Percentiles rank a stretch among this genome's conserved stretches.
Evolutionary conservation across 1,140 invertebrate species (phyloP).

Genomic region (Mactra quadrangularis): DNA sequence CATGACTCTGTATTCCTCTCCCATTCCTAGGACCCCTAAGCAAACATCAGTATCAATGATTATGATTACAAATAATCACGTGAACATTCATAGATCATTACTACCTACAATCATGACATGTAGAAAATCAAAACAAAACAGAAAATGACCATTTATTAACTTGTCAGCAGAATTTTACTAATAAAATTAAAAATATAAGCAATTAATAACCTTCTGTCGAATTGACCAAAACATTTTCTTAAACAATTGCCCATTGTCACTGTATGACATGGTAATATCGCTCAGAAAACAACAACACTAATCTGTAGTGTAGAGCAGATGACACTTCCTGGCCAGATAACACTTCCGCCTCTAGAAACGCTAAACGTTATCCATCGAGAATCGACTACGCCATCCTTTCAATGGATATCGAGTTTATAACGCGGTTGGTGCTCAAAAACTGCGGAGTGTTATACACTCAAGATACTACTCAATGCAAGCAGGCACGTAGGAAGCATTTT

Average conservation of each 20-base stretch:
- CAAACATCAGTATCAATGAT: background rate
- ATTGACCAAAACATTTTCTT: conserved; percentile 48
- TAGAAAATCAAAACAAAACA: background rate
- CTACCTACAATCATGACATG: background rate
- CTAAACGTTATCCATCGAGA: no score
- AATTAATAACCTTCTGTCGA: conserved; percentile 37
- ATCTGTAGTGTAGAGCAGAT: conserved; percentile 28
- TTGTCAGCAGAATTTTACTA: background rate
- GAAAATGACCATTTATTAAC: background rate
- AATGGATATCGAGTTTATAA: no score
- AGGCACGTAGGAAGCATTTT: no score
- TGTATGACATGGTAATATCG: conserved; percentile 28
- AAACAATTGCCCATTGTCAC: conserved; percentile 48
- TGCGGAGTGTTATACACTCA: no score
- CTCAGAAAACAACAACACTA: background rate
- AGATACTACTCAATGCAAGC: no score
- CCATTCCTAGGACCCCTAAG: background rate
- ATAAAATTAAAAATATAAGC: background rate
- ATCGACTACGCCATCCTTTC: no score
- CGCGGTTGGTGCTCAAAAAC: no score
- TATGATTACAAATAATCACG: background rate
- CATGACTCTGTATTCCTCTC: no score
- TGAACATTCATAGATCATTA: background rate
- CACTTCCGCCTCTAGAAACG: no score
- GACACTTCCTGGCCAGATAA: conserved; percentile 22